A percentile compares a stretch with the other conserved stretches of the same genome.
These are phyloP conservation scores for Sabatieria punctata DNA, from an alignment of 2,888 invertebrate genomes.

Conservation along the genomic window DNA sequence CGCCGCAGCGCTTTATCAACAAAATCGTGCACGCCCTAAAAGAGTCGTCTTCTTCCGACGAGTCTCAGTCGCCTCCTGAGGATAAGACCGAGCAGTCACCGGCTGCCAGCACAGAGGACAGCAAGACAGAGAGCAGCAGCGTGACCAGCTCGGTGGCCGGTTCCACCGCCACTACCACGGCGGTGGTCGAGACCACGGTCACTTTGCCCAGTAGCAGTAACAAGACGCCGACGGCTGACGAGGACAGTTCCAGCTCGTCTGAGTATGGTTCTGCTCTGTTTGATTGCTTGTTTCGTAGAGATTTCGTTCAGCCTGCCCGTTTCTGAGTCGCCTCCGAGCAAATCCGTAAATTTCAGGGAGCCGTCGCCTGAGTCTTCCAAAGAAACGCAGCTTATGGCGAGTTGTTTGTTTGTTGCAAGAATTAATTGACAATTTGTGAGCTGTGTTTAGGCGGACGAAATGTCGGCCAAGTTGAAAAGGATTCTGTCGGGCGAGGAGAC, in stretches of 20 bases:
- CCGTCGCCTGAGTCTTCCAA: too few relatives aligned
- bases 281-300: too few relatives aligned
- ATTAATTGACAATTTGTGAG: not conserved
- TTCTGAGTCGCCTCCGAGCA: too few relatives aligned
- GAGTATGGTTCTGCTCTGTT: too few relatives aligned
- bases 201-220: not conserved
- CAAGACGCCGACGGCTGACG: too few relatives aligned
- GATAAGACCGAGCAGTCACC: too few relatives aligned
- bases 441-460: slow-evolving; percentile 36
- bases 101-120: not conserved
- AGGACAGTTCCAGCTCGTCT: too few relatives aligned
- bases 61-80: slow-evolving; percentile 37
- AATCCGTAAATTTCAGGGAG: too few relatives aligned
- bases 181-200: not conserved
- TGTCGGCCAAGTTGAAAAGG: slow-evolving; percentile 58
- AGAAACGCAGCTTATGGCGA: too few relatives aligned
- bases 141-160: not conserved
- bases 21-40: slow-evolving; percentile 56
- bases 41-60: too few relatives aligned
- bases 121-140: not conserved
- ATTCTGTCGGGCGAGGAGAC: slow-evolving; percentile 91
- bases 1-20: slow-evolving; percentile 87
- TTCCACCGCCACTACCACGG: not conserved
- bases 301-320: too few relatives aligned
- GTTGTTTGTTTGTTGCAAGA: slow-evolving; percentile 4